Percentiles rank a stretch among this genome's conserved stretches.
These are phyloP conservation scores for Pseudochaenichthys georgianus DNA, from an alignment of 2,797 vertebrate genomes.

Conservation along the genomic window DNA sequence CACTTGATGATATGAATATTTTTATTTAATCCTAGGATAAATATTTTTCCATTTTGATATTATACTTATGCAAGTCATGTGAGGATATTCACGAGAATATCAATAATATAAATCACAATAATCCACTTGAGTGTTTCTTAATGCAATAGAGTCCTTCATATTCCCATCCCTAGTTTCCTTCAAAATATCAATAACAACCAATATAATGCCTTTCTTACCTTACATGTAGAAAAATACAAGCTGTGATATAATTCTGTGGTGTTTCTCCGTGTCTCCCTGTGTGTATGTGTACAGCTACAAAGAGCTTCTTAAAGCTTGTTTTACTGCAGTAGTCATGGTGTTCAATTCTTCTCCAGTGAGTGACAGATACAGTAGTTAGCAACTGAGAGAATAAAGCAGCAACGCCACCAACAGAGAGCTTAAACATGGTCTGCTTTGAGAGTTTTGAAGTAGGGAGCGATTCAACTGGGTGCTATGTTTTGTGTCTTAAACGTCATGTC, in stretches of 20 bases:
- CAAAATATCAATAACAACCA: background rate
- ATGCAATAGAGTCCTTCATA: no score
- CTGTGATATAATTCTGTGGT: conserved; percentile 6
- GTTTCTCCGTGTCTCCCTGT: conserved; percentile 28
- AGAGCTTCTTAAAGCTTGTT: conserved; percentile 71
- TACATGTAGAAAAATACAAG: conserved; percentile 18
- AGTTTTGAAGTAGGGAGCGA: background rate
- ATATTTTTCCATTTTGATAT: no score
- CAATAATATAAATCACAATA: no score
- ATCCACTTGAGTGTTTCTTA: no score
- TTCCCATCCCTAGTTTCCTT: no score
- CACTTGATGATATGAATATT: no score
- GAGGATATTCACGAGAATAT: no score
- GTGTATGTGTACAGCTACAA: conserved; percentile 37
- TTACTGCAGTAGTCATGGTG: conserved; percentile 83
- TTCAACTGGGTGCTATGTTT: background rate
- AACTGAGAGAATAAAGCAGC: conserved; percentile 75
- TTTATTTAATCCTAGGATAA: no score
- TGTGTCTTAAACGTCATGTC: background rate
- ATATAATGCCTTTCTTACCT: conserved; percentile 55
- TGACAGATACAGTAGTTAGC: conserved; percentile 63
- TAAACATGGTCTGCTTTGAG: background rate
- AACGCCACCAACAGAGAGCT: conserved; percentile 42
- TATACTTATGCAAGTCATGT: no score
- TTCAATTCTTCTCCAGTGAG: conserved; percentile 70